These are phyloP conservation scores for Caenorhabditis inopinata DNA, from an alignment of 1,140 invertebrate species.

Conservation along the genomic window DNA sequence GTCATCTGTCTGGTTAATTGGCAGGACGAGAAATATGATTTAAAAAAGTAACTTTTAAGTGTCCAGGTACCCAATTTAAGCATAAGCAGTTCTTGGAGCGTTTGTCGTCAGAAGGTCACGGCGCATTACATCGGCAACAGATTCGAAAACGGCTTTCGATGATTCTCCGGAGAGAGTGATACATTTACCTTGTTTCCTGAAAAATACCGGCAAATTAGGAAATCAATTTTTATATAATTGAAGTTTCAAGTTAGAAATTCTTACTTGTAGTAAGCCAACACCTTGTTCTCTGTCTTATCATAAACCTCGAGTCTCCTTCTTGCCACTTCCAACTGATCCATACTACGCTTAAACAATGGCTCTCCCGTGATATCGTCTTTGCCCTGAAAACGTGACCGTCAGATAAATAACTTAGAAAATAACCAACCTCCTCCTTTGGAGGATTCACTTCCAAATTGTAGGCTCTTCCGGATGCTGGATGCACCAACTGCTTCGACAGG, in stretches of 20 bases:
- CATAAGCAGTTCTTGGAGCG: conserved; percentile 14
- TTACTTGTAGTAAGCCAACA: conserved; percentile 41
- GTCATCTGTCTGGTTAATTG: background rate
- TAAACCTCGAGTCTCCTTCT: conserved; percentile 37
- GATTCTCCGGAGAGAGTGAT: conserved; percentile 6
- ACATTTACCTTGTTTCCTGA: conserved; percentile 25
- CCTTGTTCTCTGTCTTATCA: conserved; percentile 42
- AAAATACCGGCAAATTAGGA: no score
- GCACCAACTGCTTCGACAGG: conserved; percentile 34
- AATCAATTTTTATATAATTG: background rate
- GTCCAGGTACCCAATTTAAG: background rate
- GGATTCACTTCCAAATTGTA: conserved; percentile 42
- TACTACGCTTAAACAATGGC: conserved; percentile 4
- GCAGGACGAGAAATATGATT: background rate
- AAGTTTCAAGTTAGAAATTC: background rate
- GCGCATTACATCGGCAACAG: conserved; percentile 28
- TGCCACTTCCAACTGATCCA: conserved; percentile 25
- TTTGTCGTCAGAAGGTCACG: background rate
- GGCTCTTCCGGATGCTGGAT: conserved; percentile 35
- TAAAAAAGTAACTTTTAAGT: background rate
- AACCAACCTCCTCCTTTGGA: conserved; percentile 36
- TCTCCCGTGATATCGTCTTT: conserved; percentile 44
- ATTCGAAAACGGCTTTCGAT: conserved; percentile 32
- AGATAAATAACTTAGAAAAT: background rate
- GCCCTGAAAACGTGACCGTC: background rate